phyloP scores from a whole-genome alignment of 2,113 vertebrate genomes.

The Dromiciops gliroides region DNA sequence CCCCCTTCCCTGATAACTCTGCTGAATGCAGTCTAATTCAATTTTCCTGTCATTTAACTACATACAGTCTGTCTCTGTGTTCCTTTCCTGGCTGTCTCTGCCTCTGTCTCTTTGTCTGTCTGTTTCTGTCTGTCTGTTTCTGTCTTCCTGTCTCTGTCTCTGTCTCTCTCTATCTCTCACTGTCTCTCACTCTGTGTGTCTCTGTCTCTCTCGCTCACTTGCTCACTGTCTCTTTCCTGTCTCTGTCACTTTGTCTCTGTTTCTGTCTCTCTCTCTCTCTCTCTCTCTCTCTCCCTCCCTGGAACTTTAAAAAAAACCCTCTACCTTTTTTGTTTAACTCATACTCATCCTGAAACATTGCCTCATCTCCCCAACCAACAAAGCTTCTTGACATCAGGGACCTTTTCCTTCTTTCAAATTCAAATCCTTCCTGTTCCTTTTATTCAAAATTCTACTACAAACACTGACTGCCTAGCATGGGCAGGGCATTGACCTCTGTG shows the following conservation, averaged over 20 bases:
- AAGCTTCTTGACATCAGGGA: background rate
- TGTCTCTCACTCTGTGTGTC: too few relatives aligned
- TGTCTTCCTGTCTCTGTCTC: background rate
- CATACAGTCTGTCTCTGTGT: background rate
- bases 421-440: background rate
- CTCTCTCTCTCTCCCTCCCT: background rate
- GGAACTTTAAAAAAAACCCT: background rate
- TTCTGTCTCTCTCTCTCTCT: too few relatives aligned
- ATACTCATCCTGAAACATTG: background rate
- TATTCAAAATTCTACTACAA: background rate
- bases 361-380: background rate
- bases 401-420: background rate
- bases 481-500: background rate
- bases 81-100: background rate
- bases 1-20: background rate
- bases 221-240: too few relatives aligned
- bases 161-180: too few relatives aligned
- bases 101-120: too few relatives aligned
- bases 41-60: background rate
- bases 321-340: too few relatives aligned
- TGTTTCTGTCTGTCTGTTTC: too few relatives aligned
- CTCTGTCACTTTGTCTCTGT: too few relatives aligned
- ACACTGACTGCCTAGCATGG: background rate
- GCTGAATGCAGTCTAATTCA: background rate
- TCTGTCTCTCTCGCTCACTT: too few relatives aligned